Conservation (phyloP, 2,888 invertebrate species). For the Lumbricus terrestris region DNA sequence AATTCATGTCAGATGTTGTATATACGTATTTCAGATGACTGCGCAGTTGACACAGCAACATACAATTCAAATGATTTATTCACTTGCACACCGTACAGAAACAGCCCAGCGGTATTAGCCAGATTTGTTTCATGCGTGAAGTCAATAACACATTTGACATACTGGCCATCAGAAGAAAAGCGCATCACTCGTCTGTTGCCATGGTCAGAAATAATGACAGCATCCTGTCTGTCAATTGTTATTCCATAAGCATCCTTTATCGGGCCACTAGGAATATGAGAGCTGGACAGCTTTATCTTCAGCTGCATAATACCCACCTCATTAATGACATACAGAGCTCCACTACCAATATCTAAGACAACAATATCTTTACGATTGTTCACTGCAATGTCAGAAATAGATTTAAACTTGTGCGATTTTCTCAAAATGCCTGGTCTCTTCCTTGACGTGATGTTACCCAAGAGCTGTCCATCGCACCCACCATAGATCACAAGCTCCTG, state of each 20-base stretch:
- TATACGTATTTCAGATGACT: neutral
- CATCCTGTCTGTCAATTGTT: neutral
- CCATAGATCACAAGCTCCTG: neutral
- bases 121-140: neutral
- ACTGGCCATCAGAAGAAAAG: neutral
- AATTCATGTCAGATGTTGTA: neutral
- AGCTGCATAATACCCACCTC: neutral
- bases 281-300: neutral
- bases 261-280: neutral
- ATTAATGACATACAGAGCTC: neutral
- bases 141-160: neutral
- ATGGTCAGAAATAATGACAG: neutral
- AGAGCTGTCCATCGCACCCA: neutral
- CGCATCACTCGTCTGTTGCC: neutral
- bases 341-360: neutral
- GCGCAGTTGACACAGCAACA: neutral
- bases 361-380: neutral
- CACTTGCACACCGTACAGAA: neutral
- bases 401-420: neutral
- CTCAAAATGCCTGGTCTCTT: conserved; percentile 4
- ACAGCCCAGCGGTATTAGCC: neutral
- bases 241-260: neutral
- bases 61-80: neutral
- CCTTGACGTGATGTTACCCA: neutral
- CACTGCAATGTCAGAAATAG: neutral